A percentile compares a stretch with the other conserved stretches of the same genome.
These are phyloP conservation scores for Australoheros facetus DNA, from an alignment of 2,797 vertebrate species.

Conservation along the genomic window DNA sequence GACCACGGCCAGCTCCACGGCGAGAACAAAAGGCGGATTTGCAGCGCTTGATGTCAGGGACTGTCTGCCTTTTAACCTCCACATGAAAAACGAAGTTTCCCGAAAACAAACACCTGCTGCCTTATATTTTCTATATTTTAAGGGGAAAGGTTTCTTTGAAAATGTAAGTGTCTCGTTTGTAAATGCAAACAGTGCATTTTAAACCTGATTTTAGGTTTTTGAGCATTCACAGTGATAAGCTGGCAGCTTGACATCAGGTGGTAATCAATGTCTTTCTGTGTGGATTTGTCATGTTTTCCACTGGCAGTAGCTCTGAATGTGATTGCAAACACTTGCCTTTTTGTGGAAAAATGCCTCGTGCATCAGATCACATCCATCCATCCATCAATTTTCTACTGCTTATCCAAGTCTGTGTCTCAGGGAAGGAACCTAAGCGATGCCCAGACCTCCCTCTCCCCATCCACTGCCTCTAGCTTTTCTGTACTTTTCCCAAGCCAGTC, in stretches of 20 bases:
- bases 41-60: constrained; percentile 78
- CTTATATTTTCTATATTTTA: neutral
- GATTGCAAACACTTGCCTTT: neutral
- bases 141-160: neutral
- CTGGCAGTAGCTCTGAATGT: neutral
- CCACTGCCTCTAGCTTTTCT: neutral
- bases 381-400: neutral
- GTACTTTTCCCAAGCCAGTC: neutral
- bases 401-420: neutral
- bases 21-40: constrained; percentile 87
- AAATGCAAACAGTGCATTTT: too few species aligned
- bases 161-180: neutral
- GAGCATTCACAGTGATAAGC: neutral
- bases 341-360: neutral
- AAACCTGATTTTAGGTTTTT: neutral
- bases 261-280: neutral
- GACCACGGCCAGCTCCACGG: constrained; percentile 80
- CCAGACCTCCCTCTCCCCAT: neutral
- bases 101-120: neutral
- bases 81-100: constrained; percentile 47
- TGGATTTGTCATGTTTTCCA: neutral
- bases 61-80: constrained; percentile 40
- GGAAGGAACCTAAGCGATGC: neutral
- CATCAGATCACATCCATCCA: neutral
- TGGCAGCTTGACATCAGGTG: neutral